Conservation (phyloP, 2,113 vertebrate species). For the Crotalus horridus region DNA sequence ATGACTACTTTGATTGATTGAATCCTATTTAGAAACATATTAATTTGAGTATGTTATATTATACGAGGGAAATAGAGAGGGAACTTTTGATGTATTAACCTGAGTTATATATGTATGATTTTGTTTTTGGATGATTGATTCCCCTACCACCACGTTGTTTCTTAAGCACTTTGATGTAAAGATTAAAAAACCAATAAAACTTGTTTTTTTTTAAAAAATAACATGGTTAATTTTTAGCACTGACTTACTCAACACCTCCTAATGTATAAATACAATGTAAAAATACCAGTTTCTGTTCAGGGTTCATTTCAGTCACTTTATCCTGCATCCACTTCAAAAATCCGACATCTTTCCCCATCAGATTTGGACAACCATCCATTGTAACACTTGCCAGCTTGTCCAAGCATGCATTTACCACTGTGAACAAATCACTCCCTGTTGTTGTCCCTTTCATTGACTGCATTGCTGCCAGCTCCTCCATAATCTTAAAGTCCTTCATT, state of each 20-base stretch:
- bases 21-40: too few species aligned
- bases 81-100: too few species aligned
- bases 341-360: background rate
- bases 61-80: too few species aligned
- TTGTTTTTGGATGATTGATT: too few species aligned
- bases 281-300: background rate
- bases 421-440: background rate
- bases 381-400: background rate
- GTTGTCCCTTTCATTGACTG: background rate
- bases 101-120: too few species aligned
- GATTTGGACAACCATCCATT: background rate
- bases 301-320: background rate
- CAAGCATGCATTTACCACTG: background rate
- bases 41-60: too few species aligned
- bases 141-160: too few species aligned
- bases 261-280: background rate
- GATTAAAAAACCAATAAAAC: too few species aligned
- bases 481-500: background rate
- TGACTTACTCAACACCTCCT: background rate
- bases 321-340: background rate
- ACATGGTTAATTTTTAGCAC: conserved; percentile 30
- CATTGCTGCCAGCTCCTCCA: background rate
- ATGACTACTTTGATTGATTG: too few species aligned
- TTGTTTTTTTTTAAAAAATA: background rate
- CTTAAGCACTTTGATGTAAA: too few species aligned